These are phyloP conservation scores for Ormyrus pomaceus DNA, from an alignment of 2,888 invertebrate genomes.

Conservation along the genomic window DNA sequence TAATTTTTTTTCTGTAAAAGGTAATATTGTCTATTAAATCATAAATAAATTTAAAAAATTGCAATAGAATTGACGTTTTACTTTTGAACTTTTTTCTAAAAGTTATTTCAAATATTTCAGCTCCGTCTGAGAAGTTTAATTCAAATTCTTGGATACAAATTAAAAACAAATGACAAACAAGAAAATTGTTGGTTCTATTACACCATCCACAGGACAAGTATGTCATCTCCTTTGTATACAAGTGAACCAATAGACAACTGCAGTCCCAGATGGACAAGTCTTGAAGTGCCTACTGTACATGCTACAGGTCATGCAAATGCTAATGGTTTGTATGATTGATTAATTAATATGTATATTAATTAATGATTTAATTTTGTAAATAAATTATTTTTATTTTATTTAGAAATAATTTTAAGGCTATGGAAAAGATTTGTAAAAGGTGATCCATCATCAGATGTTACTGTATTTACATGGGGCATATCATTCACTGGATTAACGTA, in stretches of 20 bases:
- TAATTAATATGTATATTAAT: not conserved
- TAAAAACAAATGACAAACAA: slow-evolving; percentile 77
- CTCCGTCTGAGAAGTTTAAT: slow-evolving; percentile 87
- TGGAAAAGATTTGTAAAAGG: slow-evolving; percentile 68
- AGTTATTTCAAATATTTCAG: slow-evolving; percentile 71
- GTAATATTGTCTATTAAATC: not conserved
- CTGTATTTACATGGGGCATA: slow-evolving; percentile 89
- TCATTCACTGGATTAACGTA: slow-evolving; percentile 90
- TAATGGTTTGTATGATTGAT: slow-evolving; percentile 67
- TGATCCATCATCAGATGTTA: slow-evolving; percentile 77
- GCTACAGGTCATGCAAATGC: slow-evolving; percentile 76
- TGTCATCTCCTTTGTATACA: slow-evolving; percentile 90
- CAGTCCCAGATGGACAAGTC: slow-evolving; percentile 89
- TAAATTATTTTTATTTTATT: slow-evolving; percentile 27
- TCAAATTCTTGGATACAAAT: slow-evolving; percentile 84
- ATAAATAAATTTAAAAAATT: not conserved
- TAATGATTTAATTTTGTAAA: slow-evolving; percentile 13
- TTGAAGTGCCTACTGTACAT: slow-evolving; percentile 81
- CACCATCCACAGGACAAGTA: slow-evolving; percentile 87
- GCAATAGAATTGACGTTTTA: too few species aligned
- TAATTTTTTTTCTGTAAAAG: not conserved
- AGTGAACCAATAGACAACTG: slow-evolving; percentile 85
- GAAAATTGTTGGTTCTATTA: slow-evolving; percentile 83
- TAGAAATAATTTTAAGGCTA: slow-evolving; percentile 71
- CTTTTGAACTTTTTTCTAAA: not conserved